These are phyloP conservation scores for Drosophila fungiperda DNA, from an alignment of 2,888 invertebrate species.

Conservation along the genomic window DNA sequence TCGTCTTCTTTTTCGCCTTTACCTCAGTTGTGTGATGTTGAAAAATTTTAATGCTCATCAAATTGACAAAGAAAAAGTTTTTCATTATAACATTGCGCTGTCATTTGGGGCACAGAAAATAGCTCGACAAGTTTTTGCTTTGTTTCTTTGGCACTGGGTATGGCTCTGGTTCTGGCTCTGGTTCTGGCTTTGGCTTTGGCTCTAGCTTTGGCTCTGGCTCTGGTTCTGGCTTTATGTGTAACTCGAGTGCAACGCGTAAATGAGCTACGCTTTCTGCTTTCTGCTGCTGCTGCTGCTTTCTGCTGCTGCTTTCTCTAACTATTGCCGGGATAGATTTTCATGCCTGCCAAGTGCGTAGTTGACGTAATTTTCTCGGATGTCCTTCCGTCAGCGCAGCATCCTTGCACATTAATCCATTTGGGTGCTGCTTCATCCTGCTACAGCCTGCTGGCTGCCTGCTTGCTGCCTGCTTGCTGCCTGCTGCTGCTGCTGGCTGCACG, in stretches of 20 bases:
- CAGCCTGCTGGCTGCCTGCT: slow-evolving; percentile 3
- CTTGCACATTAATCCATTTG: slow-evolving; percentile 74
- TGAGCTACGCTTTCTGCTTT: slow-evolving; percentile 52
- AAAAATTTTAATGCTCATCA: slow-evolving; percentile 82
- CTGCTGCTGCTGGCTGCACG: slow-evolving; percentile 56
- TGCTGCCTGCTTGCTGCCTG: background rate
- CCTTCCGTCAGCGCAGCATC: slow-evolving; percentile 55
- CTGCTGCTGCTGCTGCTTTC: background rate
- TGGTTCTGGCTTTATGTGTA: slow-evolving; percentile 54
- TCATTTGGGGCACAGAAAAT: slow-evolving; percentile 80
- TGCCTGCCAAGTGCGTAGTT: slow-evolving; percentile 61
- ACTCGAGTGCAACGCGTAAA: slow-evolving; percentile 72
- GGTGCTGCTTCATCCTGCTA: slow-evolving; percentile 38
- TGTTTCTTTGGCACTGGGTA: slow-evolving; percentile 5
- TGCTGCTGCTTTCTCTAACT: background rate
- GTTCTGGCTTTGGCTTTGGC: slow-evolving; percentile 9
- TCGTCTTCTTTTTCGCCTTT: slow-evolving; percentile 20
- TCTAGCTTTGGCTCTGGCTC: background rate
- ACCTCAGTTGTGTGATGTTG: slow-evolving; percentile 13
- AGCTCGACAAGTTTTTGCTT: slow-evolving; percentile 71
- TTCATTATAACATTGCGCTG: slow-evolving; percentile 83
- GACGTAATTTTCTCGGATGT: slow-evolving; percentile 67
- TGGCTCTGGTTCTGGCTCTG: background rate
- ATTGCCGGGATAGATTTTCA: slow-evolving; percentile 30
- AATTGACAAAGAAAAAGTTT: slow-evolving; percentile 84